Percentiles rank a stretch among this genome's conserved stretches.
Evolutionary conservation across 2,888 invertebrate genomes (phyloP).

Genomic region (Tricholauxania praeusta): DNA sequence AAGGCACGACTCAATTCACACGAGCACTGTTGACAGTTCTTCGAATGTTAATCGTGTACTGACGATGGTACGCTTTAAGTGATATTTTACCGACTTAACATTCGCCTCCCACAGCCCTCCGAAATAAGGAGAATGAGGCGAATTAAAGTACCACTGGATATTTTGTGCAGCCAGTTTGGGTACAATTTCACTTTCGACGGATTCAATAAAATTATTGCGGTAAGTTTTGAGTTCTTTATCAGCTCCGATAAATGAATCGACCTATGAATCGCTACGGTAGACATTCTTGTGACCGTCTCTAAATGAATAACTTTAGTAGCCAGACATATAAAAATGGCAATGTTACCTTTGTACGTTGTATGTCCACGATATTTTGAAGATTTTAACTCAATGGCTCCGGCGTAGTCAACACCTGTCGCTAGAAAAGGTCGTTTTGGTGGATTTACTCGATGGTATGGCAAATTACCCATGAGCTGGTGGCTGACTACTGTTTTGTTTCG

Average conservation of each 20-base stretch:
- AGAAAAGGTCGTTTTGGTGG: constrained; percentile 34
- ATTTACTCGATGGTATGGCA: constrained; percentile 32
- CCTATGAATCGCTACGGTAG: neutral
- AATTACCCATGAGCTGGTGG: constrained; percentile 40
- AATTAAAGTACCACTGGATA: constrained; percentile 22
- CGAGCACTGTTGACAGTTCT: constrained; percentile 35
- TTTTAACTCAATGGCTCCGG: constrained; percentile 35
- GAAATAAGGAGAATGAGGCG: constrained; percentile 24
- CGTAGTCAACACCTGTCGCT: constrained; percentile 39
- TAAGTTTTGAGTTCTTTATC: neutral
- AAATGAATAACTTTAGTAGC: constrained; percentile 7
- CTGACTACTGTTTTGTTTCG: constrained; percentile 27
- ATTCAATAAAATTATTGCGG: constrained; percentile 4
- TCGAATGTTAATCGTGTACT: constrained; percentile 33
- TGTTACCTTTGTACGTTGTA: constrained; percentile 34
- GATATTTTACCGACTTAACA: constrained; percentile 27
- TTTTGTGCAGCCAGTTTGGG: neutral
- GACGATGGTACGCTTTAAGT: constrained; percentile 26
- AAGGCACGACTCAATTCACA: too few relatives aligned
- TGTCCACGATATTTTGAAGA: constrained; percentile 33
- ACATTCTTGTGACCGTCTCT: constrained; percentile 7
- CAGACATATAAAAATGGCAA: neutral
- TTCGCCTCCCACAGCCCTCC: constrained; percentile 18
- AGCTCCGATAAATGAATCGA: neutral
- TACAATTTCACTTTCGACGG: neutral